Base-by-base conservation (phyloP, 2,797 vertebrate species). In the Coluber constrictor region DNA sequence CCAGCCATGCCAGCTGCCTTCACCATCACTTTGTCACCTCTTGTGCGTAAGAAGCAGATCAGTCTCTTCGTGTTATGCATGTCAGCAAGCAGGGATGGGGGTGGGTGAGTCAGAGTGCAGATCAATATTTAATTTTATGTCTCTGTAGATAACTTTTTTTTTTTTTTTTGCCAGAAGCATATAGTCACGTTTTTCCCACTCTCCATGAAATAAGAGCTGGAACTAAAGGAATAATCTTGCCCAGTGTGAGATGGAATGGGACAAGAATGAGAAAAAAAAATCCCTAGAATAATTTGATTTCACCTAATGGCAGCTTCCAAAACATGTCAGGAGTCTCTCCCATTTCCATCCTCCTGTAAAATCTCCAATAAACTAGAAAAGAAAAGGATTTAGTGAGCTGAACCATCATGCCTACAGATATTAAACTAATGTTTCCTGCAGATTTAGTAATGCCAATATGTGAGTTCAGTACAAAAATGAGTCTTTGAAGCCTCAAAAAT, bases 51-150 rank as follows among this genome's bases (percentile, higher is more conserved):
- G 88, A 94, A 92, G 9, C 90, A 91, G 63, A 93, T 91, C 83
- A 79, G 92, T 79, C 3, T 55, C 51, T 93, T 70, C 92, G 61
- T 88, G 66, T 86, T 93, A 90, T 93, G 32, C 29, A 25, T 55
- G 10, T 56, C 61, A 57, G 13, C 55, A 18, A 47, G 25, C 23
- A 60, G 32, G 10, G 15, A 18, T 9, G 54, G 9, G 23, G 0
- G 79, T 0, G n/a, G 3, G 90, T 0, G 43, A 2, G 55, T 23
- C 13, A 56, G 87, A 57, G 47, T 18, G 25, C 37, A 87, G 83
- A 96, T 95, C 90, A 56, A 95, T 96, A 95, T 95, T 96, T 95
- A 96, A 95, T 92, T 94, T 95, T 61, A 90, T 90, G 94, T 90
- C 94, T 93, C 92, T 93, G 91, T 79, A 25, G 5, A 86, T 92